Evolutionary conservation across 37 sponge, comb jelly and placozoan genomes (phyloP), one percentile per base, ranked within the genome.

Genomic region (Beroe forskalii): DNA sequence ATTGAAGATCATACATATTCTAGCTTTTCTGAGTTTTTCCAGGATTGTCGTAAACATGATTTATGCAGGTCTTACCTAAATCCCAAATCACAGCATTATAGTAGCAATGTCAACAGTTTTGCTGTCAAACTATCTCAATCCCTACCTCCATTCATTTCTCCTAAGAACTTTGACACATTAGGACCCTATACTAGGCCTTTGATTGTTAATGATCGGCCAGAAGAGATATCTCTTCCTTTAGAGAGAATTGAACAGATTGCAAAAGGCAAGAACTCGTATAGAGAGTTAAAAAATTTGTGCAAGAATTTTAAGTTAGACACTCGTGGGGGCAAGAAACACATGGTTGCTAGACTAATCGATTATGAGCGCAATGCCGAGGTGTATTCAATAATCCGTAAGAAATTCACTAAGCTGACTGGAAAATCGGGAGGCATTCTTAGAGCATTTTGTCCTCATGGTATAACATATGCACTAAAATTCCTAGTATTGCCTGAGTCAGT

Each of bases 361-460:
- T 4, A 32, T 3, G 37, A 37, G 25, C 28, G 66, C 25, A 63
- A 63, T 63, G n/a, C 66, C 22, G 38, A 72, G 35, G 38, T 72
- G 3, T 72, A 33, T 72, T 72, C 75, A 8, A 39, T 38, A 72
- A 32, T 72, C 35, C 8, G 40, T 4, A 72, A 72, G 40, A 72
- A 72, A 3, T 72, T 72, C 30, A 38, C 40, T 39, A 72, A 37
- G 14, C 8, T 38, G 22, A 33, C 75, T 38, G 75, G 75, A 32
- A 72, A 72, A 20, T 72, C 75, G 12, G 75, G 75, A 4, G 75
- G 75, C 39, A 32, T 72, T 8, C 20, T 72, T 1, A 3, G 75
- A 72, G 75, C 40, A 38, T 72, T 38, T 30, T 72, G 75, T 37
- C 36, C 39, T 8, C 75, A 72, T 37, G 75, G 75, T 3, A 20